phyloP scores from a whole-genome alignment of 2,113 vertebrate genomes.

The Aix galericulata region DNA sequence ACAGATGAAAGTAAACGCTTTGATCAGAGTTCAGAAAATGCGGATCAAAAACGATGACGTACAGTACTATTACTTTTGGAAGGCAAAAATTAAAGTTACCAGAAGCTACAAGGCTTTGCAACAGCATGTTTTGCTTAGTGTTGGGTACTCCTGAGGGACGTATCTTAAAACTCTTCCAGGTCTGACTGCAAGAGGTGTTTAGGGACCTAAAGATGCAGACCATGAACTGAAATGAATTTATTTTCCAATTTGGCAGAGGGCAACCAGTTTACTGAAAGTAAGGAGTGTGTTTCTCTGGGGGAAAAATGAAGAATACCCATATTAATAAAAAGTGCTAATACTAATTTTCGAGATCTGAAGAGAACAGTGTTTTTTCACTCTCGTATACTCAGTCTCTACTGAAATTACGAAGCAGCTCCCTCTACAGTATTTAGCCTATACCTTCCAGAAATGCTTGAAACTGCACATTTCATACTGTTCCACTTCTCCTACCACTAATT shows the following conservation, averaged over 20 bases:
- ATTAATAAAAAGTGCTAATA: not conserved
- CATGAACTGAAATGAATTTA: not conserved
- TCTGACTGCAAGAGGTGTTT: not conserved
- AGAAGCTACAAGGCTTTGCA: not conserved
- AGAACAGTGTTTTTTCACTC: not conserved
- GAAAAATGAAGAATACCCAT: not conserved
- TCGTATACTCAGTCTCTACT: not conserved
- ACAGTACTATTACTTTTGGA: not conserved
- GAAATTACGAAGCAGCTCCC: not conserved
- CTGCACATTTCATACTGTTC: not conserved
- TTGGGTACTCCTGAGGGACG: not conserved
- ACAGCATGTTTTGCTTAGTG: not conserved
- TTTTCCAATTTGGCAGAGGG: not conserved
- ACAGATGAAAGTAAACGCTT: conserved; percentile 39
- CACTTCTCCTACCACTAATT: not conserved
- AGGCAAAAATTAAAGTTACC: not conserved
- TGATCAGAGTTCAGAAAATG: conserved; percentile 68
- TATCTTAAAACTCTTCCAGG: not conserved
- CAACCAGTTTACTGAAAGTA: not conserved
- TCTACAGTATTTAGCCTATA: not conserved
- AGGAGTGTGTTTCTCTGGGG: not conserved
- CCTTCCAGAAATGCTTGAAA: not conserved
- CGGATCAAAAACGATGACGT: conserved; percentile 72
- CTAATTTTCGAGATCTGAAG: not conserved
- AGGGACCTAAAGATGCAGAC: not conserved